Base-by-base conservation (phyloP, 2,888 invertebrate species). In the Perithous albicinctus region DNA sequence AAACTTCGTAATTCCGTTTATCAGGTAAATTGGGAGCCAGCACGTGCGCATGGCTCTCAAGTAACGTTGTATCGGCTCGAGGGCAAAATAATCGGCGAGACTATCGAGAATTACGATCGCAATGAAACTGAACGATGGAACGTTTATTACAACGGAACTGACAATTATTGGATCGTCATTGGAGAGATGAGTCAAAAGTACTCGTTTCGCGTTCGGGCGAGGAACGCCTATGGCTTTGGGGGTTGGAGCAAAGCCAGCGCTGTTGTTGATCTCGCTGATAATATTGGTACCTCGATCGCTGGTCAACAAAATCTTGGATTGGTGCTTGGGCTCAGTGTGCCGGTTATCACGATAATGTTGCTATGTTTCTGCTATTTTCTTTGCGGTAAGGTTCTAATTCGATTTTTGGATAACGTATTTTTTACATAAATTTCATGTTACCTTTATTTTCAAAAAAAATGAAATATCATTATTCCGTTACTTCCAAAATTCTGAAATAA, bases 211-310 rank as follows among this genome's bases (percentile, higher is more conserved):
- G 97, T 97, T 63, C 95, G 96, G 81, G 97, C 98, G 0, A 93
- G 94, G 77, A 98, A 98, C 92, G 93, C 94, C 2, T 95, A 96
- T 91, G 98, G 98, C 23, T 97, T 97, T 95, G 97, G 98, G 79
- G 94, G 95, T 15, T 96, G 96, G 91, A 98, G 97, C 84, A 93
- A 94, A 84, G 93, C 94, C 66, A 97, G 96, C 85, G 94, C 94
- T 35, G 94, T 95, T 41, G 94, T 95, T 86, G 94, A 95, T 89
- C 89, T 94, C n/a, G 93, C 93, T 0, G 93, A 93, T 87, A 93
- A 91, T 85, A 93, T 93, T 51, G 90, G 91, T 0, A 88, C 90
- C 5, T 88, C 85, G 91, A 91, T 84, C 87, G 94, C 88, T 41
- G 94, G 94, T 0, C 94, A 94, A 73, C 94, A 94, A 85, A 94